These are phyloP conservation scores for Delichon dasypus DNA, from an alignment of 2,797 vertebrate genomes.

Conservation along the genomic window DNA sequence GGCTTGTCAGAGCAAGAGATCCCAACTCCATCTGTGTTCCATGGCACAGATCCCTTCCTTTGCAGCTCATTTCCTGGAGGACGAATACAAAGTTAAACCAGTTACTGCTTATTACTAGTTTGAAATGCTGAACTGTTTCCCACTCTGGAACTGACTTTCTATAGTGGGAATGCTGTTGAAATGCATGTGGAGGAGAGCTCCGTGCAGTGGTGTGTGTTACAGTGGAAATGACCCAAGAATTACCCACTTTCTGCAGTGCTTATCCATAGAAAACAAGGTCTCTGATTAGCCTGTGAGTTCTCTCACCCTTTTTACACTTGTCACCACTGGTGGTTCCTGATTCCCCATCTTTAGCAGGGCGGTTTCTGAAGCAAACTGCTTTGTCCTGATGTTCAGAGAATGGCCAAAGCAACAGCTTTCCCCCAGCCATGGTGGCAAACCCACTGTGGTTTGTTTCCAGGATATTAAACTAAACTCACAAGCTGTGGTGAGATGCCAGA, in stretches of 20 bases:
- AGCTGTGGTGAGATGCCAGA: neutral
- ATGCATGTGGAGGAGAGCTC: accelerated
- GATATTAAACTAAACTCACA: neutral
- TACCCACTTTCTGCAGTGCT: neutral
- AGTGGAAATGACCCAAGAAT: neutral
- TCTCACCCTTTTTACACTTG: neutral
- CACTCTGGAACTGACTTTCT: neutral
- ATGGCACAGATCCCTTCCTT: neutral
- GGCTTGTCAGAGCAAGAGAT: neutral
- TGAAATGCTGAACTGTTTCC: neutral
- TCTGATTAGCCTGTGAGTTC: neutral
- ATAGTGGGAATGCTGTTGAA: too few relatives aligned
- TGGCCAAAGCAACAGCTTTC: neutral
- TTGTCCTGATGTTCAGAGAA: neutral
- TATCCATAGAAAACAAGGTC: neutral
- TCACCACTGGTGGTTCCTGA: neutral
- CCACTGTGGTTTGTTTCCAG: neutral
- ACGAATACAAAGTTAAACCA: neutral
- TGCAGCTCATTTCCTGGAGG: neutral
- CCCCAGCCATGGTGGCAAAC: neutral
- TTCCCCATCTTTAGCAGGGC: neutral
- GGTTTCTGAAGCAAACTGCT: neutral
- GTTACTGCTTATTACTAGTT: neutral
- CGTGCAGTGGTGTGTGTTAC: accelerated
- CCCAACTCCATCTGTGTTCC: neutral